Conservation (phyloP, 2,888 invertebrate species). For the Gnatocerus cornutus region DNA sequence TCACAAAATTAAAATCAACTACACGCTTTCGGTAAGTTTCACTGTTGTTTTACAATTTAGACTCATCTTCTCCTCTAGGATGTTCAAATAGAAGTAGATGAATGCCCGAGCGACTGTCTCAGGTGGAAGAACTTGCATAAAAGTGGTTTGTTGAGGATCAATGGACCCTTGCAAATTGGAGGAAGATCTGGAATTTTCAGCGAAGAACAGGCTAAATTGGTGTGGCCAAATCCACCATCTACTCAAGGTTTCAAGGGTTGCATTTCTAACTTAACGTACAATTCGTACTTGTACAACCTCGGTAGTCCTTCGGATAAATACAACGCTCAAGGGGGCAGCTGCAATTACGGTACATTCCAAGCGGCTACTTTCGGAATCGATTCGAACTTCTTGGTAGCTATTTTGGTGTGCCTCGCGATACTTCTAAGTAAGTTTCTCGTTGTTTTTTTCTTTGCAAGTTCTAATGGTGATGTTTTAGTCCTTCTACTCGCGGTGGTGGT, state of each 20-base stretch:
- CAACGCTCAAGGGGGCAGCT: constrained; percentile 79
- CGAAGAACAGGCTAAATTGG: constrained; percentile 76
- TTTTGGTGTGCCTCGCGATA: constrained; percentile 90
- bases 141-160: constrained; percentile 74
- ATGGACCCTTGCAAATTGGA: constrained; percentile 91
- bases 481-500: constrained; percentile 92
- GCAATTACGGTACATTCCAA: constrained; percentile 81
- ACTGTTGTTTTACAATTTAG: not conserved
- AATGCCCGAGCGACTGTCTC: constrained; percentile 67
- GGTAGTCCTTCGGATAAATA: constrained; percentile 83
- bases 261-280: constrained; percentile 92
- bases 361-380: constrained; percentile 89
- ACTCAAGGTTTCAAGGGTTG: constrained; percentile 89
- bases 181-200: constrained; percentile 81
- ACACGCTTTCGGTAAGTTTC: constrained; percentile 2
- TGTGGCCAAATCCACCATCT: constrained; percentile 83
- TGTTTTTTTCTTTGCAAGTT: not conserved
- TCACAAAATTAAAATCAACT: constrained; percentile 87
- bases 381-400: constrained; percentile 91
- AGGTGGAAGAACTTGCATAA: constrained; percentile 61
- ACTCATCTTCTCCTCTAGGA: constrained; percentile 65
- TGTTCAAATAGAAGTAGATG: constrained; percentile 67
- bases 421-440: constrained; percentile 82
- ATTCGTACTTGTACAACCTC: constrained; percentile 90
- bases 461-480: constrained; percentile 72